phyloP scores from a whole-genome alignment of 2,113 vertebrate species.

The Chaetura pelagica region DNA sequence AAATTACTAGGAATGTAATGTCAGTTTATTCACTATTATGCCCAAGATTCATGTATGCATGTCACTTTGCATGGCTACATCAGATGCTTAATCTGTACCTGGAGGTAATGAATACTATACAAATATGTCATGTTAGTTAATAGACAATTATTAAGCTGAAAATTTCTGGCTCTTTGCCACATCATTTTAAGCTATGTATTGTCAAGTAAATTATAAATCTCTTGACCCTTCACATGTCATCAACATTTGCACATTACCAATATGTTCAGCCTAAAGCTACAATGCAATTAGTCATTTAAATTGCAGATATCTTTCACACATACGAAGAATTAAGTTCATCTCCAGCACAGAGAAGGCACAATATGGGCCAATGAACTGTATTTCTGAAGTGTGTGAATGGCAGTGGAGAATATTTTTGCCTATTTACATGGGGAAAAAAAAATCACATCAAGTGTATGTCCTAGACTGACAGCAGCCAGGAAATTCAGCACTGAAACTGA shows the following conservation, averaged over 20 bases:
- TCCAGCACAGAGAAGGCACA: neutral
- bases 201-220: constrained; percentile 71
- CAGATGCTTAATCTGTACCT: constrained; percentile 75
- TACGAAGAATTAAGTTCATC: constrained; percentile 65
- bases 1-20: constrained; percentile 59
- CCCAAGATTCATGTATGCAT: constrained; percentile 64
- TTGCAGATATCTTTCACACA: constrained; percentile 68
- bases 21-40: constrained; percentile 67
- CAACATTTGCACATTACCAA: constrained; percentile 64
- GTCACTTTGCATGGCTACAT: constrained; percentile 65
- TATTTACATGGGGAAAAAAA: constrained; percentile 4
- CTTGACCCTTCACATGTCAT: constrained; percentile 75
- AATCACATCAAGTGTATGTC: neutral
- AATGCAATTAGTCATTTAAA: constrained; percentile 75
- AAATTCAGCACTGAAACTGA: neutral
- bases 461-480: constrained; percentile 50
- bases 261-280: constrained; percentile 72
- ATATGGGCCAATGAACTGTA: neutral
- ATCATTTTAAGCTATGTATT: constrained; percentile 70
- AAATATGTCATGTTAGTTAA: constrained; percentile 76
- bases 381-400: constrained; percentile 43
- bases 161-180: constrained; percentile 73
- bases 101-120: constrained; percentile 71
- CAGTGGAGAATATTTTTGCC: constrained; percentile 42
- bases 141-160: constrained; percentile 75